Percentiles rank a stretch among this genome's conserved stretches.
phyloP scores from a whole-genome alignment of 2,888 invertebrate species.

The Neoscelio sp. region DNA sequence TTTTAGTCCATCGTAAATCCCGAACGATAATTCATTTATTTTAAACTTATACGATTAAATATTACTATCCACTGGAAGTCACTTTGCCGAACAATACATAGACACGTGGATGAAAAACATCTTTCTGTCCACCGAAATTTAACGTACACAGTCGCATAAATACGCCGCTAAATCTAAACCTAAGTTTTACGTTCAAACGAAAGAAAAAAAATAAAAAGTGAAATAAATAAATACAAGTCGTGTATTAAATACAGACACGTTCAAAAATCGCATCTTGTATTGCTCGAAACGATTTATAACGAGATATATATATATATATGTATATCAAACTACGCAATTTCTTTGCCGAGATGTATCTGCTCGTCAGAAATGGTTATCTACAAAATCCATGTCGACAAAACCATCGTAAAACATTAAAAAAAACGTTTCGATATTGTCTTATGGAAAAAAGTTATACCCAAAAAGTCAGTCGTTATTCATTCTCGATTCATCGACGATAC shows the following conservation, averaged over 20 bases:
- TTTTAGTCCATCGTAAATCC: slow-evolving; percentile 52
- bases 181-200: slow-evolving; percentile 32
- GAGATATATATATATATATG: slow-evolving; percentile 5
- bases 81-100: slow-evolving; percentile 66
- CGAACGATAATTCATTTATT: slow-evolving; percentile 63
- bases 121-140: neutral
- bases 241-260: slow-evolving; percentile 3
- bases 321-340: slow-evolving; percentile 41
- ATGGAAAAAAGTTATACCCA: slow-evolving; percentile 13
- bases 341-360: slow-evolving; percentile 3
- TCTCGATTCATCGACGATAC: no score
- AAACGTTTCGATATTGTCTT: slow-evolving; percentile 39
- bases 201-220: slow-evolving; percentile 23
- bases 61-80: slow-evolving; percentile 64
- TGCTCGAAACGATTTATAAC: slow-evolving; percentile 3
- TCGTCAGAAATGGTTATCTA: no score
- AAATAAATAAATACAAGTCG: slow-evolving; percentile 37
- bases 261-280: slow-evolving; percentile 6
- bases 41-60: slow-evolving; percentile 64
- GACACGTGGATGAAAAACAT: slow-evolving; percentile 42
- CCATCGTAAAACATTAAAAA: slow-evolving; percentile 40
- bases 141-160: slow-evolving; percentile 27
- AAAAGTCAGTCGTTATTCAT: no score
- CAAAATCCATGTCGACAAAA: slow-evolving; percentile 35
- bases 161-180: slow-evolving; percentile 53